Conservation (phyloP, 2,797 vertebrate species). For the Anguilla marmorata region DNA sequence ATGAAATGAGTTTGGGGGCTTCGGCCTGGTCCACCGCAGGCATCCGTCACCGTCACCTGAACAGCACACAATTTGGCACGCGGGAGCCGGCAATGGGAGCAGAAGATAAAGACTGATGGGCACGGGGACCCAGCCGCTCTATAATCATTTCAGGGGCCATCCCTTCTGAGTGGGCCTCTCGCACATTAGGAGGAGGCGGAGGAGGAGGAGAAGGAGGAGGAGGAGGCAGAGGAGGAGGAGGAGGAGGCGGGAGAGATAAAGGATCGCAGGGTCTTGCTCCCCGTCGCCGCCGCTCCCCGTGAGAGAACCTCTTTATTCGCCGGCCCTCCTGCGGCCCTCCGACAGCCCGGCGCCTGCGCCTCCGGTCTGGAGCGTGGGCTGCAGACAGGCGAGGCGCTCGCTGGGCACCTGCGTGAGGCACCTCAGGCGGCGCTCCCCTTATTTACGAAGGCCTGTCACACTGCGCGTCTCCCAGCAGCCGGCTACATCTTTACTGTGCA, state of each 20-base stretch:
- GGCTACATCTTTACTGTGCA: slow-evolving; percentile 12
- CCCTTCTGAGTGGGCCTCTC: slow-evolving; percentile 58
- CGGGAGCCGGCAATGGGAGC: slow-evolving; percentile 44
- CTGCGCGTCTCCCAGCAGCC: slow-evolving; percentile 24
- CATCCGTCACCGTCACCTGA: slow-evolving; percentile 68
- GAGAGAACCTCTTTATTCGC: slow-evolving; percentile 9
- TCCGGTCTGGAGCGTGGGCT: neutral
- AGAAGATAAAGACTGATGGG: slow-evolving; percentile 73
- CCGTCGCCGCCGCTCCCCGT: neutral
- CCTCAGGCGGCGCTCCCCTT: neutral
- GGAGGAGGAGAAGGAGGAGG: slow-evolving; percentile 32
- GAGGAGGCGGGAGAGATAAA: slow-evolving; percentile 45
- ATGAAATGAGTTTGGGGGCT: slow-evolving; percentile 63
- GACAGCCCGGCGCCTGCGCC: neutral
- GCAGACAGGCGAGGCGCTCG: neutral
- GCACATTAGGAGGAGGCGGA: slow-evolving; percentile 42
- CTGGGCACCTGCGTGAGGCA: neutral
- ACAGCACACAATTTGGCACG: slow-evolving; percentile 52
- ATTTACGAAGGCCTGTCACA: slow-evolving; percentile 32
- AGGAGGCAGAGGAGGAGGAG: slow-evolving; percentile 43
- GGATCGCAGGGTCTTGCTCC: neutral
- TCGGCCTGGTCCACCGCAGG: slow-evolving; percentile 48
- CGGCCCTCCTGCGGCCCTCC: too few species aligned
- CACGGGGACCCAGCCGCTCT: slow-evolving; percentile 62
- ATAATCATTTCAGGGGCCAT: slow-evolving; percentile 74